These are phyloP conservation scores for Anhinga anhinga DNA, from an alignment of 2,113 vertebrate genomes.

Conservation along the genomic window DNA sequence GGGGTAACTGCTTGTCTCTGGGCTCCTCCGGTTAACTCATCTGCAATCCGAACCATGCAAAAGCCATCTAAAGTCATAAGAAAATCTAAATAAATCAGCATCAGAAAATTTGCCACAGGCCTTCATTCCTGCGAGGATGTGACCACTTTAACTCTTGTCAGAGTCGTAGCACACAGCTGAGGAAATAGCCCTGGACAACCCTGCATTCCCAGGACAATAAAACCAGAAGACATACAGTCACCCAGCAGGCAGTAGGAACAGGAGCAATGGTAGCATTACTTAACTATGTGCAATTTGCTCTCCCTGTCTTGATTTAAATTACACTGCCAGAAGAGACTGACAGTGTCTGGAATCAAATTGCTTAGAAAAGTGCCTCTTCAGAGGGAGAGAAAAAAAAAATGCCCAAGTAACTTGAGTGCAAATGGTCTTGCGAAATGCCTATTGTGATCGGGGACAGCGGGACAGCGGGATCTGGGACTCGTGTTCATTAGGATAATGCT, in stretches of 20 bases:
- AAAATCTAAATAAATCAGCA: conserved; percentile 38
- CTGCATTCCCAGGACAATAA: not conserved
- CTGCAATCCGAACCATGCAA: not conserved
- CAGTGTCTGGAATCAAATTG: conserved; percentile 55
- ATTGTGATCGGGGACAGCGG: not conserved
- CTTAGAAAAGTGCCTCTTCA: conserved; percentile 52
- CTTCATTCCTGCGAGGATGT: not conserved
- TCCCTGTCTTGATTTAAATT: conserved; percentile 62
- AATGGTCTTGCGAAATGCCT: conserved; percentile 30
- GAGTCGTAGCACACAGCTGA: conserved; percentile 4
- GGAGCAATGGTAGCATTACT: conserved; percentile 34
- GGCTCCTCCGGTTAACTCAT: not conserved
- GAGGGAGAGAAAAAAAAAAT: not conserved
- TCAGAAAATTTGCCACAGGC: not conserved
- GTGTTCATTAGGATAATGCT: not conserved
- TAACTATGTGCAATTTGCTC: conserved; percentile 57
- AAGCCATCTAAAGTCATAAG: not conserved
- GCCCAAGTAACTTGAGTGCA: conserved; percentile 11
- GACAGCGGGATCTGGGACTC: not conserved
- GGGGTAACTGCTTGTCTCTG: not conserved
- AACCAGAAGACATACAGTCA: not conserved
- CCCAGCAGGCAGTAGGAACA: conserved; percentile 31
- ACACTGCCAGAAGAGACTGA: conserved; percentile 57
- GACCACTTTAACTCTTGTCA: conserved; percentile 6
- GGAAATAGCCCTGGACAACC: not conserved